Percentiles rank a stretch among this genome's conserved stretches.
phyloP scores from a whole-genome alignment of 2,888 invertebrate genomes.

The Pachymerium ferrugineum region DNA sequence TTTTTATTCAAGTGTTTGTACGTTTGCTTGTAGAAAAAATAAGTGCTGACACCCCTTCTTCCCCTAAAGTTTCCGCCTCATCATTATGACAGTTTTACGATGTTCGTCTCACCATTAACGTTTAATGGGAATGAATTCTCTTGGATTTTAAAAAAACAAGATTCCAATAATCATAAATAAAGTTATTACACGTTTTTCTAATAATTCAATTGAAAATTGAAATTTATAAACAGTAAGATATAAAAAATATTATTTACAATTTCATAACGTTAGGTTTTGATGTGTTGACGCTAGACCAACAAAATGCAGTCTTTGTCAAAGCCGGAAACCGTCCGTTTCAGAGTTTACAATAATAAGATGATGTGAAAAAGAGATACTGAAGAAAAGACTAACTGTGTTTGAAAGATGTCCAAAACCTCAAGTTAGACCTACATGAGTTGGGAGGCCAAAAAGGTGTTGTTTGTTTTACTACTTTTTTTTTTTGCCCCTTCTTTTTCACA shows the following conservation, averaged over 20 bases:
- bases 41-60: background rate
- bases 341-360: constrained; percentile 1
- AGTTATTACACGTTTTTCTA: too few species aligned
- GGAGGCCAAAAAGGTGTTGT: background rate
- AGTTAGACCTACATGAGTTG: background rate
- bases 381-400: background rate
- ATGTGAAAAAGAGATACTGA: background rate
- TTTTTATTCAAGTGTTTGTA: background rate
- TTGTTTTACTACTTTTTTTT: background rate
- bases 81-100: background rate
- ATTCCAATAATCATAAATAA: background rate
- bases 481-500: too few species aligned
- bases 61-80: background rate
- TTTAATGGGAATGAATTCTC: background rate
- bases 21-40: background rate
- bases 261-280: background rate
- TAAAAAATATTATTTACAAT: background rate
- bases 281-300: background rate
- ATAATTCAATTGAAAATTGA: background rate
- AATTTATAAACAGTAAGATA: background rate
- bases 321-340: background rate
- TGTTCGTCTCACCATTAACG: background rate
- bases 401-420: background rate
- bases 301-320: background rate
- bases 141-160: background rate